Evolutionary conservation across 2,888 invertebrate species (phyloP), one percentile per base, ranked within the genome.

Genomic region (Thereva unica): DNA sequence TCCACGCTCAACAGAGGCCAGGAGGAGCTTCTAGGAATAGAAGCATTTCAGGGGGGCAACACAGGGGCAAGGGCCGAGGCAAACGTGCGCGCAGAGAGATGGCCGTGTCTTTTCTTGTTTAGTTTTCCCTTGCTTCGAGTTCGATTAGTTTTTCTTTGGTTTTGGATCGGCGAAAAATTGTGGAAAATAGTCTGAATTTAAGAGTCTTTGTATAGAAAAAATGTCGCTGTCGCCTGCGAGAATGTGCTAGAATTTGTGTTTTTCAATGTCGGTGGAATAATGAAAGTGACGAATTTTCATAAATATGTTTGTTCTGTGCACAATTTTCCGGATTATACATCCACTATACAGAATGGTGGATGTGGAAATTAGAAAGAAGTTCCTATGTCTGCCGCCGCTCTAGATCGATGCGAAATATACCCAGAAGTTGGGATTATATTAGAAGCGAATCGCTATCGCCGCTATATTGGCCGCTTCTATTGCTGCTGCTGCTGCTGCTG

Each of bases 41-140:
- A 49, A 38, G 38, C 38, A 50, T 6, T 10, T 23, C 4, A 4
- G 7, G 23, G 55, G 23, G 42, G 38, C 55, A 50, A 10, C 47
- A 42, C 40, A 50, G 35, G 47, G 61, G 49, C 40, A 61, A 61
- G 61, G 50, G 61, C 45, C 34, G 37, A 37, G 12, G 61, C 41
- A 41, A 40, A 61, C 50, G 61, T 61, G 61, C 61, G 61, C 61
- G 61, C 40, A 61, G 61, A 61, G 61, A 61, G 50, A 61, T 61
- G 50, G 61, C 23, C 23, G 23, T 23, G 23, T 23, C 61, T 61
- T 61, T 61, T 61, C 50, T 40, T 61, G 50, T 61, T 61, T 61
- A 61, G 61, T 61, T 61, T 59, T 61, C 50, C 50, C 61, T 61
- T 61, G 50, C 50, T 50, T 61, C 50, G 42, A 61, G 49, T 61